Base-by-base conservation (phyloP, 2,888 invertebrate species). In the Dryomyza anilis region DNA sequence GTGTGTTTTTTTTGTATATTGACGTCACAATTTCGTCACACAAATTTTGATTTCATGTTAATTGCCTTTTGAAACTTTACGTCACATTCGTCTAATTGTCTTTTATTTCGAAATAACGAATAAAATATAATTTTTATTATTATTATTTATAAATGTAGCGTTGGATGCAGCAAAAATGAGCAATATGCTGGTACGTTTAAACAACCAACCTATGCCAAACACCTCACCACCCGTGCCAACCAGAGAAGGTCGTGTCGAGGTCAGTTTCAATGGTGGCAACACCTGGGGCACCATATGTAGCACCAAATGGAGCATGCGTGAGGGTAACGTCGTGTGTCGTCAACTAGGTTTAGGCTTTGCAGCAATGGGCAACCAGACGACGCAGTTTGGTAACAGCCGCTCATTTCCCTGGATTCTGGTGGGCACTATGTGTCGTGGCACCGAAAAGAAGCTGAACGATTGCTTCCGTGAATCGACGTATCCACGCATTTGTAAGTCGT, bases 251-350 rank as follows among this genome's bases (percentile, higher is more conserved):
- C 78, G 79, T 16, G 76, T 79, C 6, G 79, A 79, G 68, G 73
- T 79, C 2, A 79, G 78, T 65, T 75, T 76, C 16, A 71, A 79
- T 57, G 64, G 66, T 56, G 79, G 79, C 14, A 36, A 7, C 1
- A 69, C 71, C 0, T 79, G 79, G 79, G 79, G 79, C 21, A 79
- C 78, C 6, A 67, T 79, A 19, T 79, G 79, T 62, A 76, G 73
- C 57, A 73, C 72, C 5, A 57, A 56, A 0, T 79, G 79, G 79
- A 74, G 78, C 33, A 71, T 74, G 64, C 75, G 76, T 2, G 79
- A 79, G 63, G 79, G 73, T 0, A 79, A 79, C 67, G 79, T 79
- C 8, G 76, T 79, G 2, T 79, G 79, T 46, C 70, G 72, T 0
- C 78, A 79, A 56, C 63, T 79, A 19, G 74, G 74, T 3, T 60